These are phyloP conservation scores for Zonitis immaculata DNA, from an alignment of 2,888 invertebrate species.

Conservation along the genomic window DNA sequence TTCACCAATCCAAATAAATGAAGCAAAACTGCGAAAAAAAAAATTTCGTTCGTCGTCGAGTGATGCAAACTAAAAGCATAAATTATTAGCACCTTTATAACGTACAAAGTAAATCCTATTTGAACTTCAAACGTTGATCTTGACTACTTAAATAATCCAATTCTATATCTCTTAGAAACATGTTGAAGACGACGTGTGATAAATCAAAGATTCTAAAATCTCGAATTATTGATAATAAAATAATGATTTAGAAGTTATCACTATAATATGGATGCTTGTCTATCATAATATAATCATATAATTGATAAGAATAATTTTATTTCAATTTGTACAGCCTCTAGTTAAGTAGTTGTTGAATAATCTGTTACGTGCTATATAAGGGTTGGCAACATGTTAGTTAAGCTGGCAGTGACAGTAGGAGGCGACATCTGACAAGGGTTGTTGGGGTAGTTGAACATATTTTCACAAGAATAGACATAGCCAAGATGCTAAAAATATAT, in stretches of 20 bases:
- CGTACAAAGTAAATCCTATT: constrained; percentile 9
- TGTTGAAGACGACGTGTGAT: constrained; percentile 1
- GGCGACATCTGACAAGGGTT: constrained; percentile 19
- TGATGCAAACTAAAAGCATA: too few relatives aligned
- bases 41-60: too few relatives aligned
- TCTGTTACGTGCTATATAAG: background rate
- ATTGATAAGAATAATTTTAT: background rate
- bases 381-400: constrained; percentile 6
- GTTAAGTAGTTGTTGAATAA: background rate
- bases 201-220: too few relatives aligned
- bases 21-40: too few relatives aligned
- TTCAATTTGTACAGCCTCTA: background rate
- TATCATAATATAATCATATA: background rate
- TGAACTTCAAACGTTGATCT: constrained; percentile 9
- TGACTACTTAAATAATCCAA: constrained; percentile 14
- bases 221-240: too few relatives aligned
- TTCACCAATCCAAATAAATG: too few relatives aligned
- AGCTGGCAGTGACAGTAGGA: constrained; percentile 18
- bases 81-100: too few relatives aligned
- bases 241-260: too few relatives aligned
- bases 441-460: constrained; percentile 10
- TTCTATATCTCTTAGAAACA: constrained; percentile 2
- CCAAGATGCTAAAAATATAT: background rate
- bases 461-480: constrained; percentile 1
- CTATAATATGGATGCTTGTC: background rate